Evolutionary conservation across 2,888 invertebrate genomes (phyloP).

Genomic region (Leptothorax acervorum): DNA sequence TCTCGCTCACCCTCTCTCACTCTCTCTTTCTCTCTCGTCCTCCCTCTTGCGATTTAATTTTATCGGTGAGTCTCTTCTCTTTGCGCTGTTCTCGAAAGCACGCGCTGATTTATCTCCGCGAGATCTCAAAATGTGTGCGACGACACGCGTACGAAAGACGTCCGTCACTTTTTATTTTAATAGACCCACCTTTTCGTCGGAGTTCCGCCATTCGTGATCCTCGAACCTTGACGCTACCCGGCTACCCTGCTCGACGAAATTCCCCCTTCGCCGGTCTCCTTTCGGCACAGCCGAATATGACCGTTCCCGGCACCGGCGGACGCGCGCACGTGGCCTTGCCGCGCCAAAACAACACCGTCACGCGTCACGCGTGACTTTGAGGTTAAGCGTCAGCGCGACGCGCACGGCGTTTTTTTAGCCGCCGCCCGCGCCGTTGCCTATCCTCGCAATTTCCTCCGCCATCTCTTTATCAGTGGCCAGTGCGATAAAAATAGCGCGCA

Average conservation of each 20-base stretch:
- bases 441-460: not conserved
- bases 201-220: not conserved
- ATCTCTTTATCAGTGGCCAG: not conserved
- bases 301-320: not conserved
- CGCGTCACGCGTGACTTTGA: conserved; percentile 12
- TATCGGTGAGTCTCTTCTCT: not conserved
- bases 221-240: not conserved
- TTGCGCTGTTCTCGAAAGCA: not conserved
- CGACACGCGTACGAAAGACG: not conserved
- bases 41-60: conserved; percentile 6
- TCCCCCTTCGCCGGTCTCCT: not conserved
- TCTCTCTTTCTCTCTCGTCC: not conserved
- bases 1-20: not conserved
- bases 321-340: conserved; percentile 17
- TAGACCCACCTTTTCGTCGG: conserved; percentile 21
- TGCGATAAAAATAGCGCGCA: not conserved
- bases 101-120: not conserved
- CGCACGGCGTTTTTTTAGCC: not conserved
- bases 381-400: not conserved
- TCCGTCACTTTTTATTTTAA: not conserved
- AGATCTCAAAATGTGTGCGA: not conserved
- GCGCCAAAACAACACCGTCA: conserved; percentile 34
- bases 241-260: not conserved
- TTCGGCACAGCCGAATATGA: not conserved
- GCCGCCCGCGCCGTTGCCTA: not conserved